A percentile compares a stretch with the other conserved stretches of the same genome.
phyloP scores from a whole-genome alignment of 2,113 vertebrate species.

The Prionailurus viverrinus region DNA sequence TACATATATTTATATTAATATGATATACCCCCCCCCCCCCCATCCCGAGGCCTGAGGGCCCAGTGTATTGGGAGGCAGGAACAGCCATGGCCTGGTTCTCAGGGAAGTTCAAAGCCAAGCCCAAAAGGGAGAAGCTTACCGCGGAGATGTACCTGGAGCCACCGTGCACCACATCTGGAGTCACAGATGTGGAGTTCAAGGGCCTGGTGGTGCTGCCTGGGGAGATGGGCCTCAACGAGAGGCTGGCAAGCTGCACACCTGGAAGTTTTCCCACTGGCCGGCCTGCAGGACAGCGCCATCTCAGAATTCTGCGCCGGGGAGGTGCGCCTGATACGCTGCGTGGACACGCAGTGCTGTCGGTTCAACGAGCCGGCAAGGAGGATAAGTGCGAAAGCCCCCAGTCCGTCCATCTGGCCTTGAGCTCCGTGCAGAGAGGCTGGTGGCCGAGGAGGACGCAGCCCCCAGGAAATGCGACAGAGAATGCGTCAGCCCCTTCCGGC shows the following conservation, averaged over 20 bases:
- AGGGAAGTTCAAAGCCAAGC: slow-evolving; percentile 96
- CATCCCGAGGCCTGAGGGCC: background rate
- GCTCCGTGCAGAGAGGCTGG: slow-evolving; percentile 96
- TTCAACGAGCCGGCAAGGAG: slow-evolving; percentile 97
- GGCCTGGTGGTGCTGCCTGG: slow-evolving; percentile 94
- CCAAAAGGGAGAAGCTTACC: slow-evolving; percentile 96
- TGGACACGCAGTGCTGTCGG: slow-evolving; percentile 96
- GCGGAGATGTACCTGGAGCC: slow-evolving; percentile 94
- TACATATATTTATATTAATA: background rate
- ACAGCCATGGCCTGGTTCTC: background rate
- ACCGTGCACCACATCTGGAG: slow-evolving; percentile 94
- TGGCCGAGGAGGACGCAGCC: slow-evolving; percentile 96
- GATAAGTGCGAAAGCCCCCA: slow-evolving; percentile 71
- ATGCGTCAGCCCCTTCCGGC: slow-evolving; percentile 95
- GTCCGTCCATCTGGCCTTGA: slow-evolving; percentile 97
- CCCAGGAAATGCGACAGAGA: slow-evolving; percentile 96
- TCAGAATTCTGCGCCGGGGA: background rate
- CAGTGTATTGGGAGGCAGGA: background rate
- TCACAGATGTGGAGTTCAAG: slow-evolving; percentile 96
- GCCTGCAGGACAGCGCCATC: accelerated
- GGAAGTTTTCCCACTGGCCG: accelerated
- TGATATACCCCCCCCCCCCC: background rate
- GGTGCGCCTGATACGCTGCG: background rate
- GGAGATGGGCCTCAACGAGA: slow-evolving; percentile 97
- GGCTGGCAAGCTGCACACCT: slow-evolving; percentile 94